phyloP scores from a whole-genome alignment of 2,888 invertebrate genomes.

The Scrobipalpa costella region DNA sequence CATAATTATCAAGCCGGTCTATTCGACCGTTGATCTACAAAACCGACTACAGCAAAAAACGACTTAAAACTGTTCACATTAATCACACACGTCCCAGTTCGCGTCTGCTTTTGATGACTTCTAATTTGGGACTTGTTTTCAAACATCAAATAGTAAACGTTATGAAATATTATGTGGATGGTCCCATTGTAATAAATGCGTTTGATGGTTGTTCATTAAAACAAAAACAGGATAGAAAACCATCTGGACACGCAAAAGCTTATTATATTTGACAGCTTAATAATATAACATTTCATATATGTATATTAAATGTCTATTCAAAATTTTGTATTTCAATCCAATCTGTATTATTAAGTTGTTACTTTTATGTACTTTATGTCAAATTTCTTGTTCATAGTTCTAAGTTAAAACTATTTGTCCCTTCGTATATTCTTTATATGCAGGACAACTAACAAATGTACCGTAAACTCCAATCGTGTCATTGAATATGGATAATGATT shows the following conservation, averaged over 20 bases:
- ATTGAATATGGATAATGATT: constrained; percentile 4
- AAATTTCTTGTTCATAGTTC: too few relatives aligned
- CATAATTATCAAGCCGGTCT: constrained; percentile 48
- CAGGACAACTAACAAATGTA: background rate
- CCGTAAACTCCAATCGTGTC: background rate
- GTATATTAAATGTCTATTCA: too few relatives aligned
- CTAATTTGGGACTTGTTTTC: constrained; percentile 18
- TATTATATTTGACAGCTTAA: too few relatives aligned
- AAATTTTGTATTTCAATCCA: too few relatives aligned
- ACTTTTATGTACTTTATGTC: too few relatives aligned
- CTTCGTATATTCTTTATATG: too few relatives aligned
- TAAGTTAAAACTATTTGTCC: too few relatives aligned
- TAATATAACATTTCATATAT: too few relatives aligned
- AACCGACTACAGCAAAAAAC: constrained; percentile 10
- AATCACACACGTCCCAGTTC: constrained; percentile 48
- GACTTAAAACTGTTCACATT: constrained; percentile 8
- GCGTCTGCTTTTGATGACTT: constrained; percentile 65
- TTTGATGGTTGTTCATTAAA: background rate
- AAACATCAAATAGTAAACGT: constrained; percentile 14
- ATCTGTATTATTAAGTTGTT: too few relatives aligned
- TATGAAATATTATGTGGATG: constrained; percentile 27
- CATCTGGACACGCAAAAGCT: too few relatives aligned
- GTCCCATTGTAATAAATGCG: constrained; percentile 19
- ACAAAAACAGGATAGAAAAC: too few relatives aligned
- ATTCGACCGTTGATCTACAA: constrained; percentile 27